These are phyloP conservation scores for Archilochus colubris DNA, from an alignment of 2,113 vertebrate genomes.

Conservation along the genomic window DNA sequence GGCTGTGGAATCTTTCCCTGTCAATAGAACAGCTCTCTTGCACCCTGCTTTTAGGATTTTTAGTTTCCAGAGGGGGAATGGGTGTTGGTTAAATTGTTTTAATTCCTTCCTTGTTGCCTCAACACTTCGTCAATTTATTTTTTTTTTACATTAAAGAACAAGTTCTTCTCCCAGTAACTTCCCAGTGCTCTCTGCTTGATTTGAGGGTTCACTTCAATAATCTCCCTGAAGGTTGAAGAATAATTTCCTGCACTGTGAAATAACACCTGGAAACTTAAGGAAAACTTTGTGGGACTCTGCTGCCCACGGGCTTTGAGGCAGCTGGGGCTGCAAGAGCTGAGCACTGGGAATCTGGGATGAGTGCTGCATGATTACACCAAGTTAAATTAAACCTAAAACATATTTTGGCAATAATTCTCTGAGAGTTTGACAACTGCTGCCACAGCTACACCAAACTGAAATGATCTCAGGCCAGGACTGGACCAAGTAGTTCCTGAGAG, in stretches of 20 bases:
- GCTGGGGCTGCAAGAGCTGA: not conserved
- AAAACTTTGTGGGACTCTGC: not conserved
- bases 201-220: not conserved
- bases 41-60: not conserved
- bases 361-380: not conserved
- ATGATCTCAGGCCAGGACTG: not conserved
- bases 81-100: not conserved
- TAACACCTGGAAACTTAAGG: not conserved
- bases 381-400: not conserved
- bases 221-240: accelerated
- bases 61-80: not conserved
- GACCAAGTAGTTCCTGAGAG: not conserved
- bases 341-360: not conserved
- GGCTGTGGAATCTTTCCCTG: not conserved
- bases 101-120: not conserved
- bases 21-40: not conserved
- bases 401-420: accelerated
- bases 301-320: not conserved
- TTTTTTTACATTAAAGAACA: not conserved
- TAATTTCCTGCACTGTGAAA: not conserved
- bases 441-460: not conserved
- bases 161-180: not conserved
- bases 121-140: not conserved
- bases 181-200: not conserved
- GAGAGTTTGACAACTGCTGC: not conserved